Evolutionary conservation across 2,113 vertebrate genomes (phyloP), one percentile per base, ranked within the genome.

Genomic region (Limnothrissa miodon): DNA sequence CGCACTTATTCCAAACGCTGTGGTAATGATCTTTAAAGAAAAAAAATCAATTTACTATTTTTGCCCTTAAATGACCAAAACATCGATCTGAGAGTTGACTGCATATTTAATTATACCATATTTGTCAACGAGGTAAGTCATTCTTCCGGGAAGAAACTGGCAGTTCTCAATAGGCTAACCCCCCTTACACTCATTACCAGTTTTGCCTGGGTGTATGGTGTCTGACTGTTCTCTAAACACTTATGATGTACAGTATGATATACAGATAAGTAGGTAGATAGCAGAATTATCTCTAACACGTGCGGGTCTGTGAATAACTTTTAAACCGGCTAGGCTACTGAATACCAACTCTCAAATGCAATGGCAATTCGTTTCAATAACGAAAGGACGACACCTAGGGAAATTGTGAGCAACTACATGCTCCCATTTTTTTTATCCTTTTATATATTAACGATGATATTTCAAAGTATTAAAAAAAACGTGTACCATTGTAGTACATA

Each of bases 51-150:
- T 74, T 74, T 74, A 29, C 10, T 15, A 13, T 11, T 13, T 17
- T 13, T 74, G 66, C 25, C 66, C 66, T 74, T 74, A 74, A 36
- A 74, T 33, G 66, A 74, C 36, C 66, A 74, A 74, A 62, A 62
- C 29, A 74, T 17, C 13, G 33, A 74, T 74, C 11, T 11, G 1
- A 13, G 62, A 1, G 66, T 7, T 33, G 66, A 74, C 66, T 74
- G 15, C 25, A 36, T 36, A 29, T 74, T 36, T 39, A 74, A 15
- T 36, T 15, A 74, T 74, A 1, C 4, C 11, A 74, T 36, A 15
- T 13, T 5, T 36, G 29, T 13, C 15, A 36, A 10, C 29, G 11
- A 13, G 5, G 1, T 4, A 36, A 74, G 59, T 2, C 4, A 36
- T 29, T 74, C 11, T 39, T 29, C 17, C 53, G 9, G 62, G 62